A percentile compares a stretch with the other conserved stretches of the same genome.
These are phyloP conservation scores for Apamea epomidion DNA, from an alignment of 2,888 invertebrate genomes.

Conservation along the genomic window DNA sequence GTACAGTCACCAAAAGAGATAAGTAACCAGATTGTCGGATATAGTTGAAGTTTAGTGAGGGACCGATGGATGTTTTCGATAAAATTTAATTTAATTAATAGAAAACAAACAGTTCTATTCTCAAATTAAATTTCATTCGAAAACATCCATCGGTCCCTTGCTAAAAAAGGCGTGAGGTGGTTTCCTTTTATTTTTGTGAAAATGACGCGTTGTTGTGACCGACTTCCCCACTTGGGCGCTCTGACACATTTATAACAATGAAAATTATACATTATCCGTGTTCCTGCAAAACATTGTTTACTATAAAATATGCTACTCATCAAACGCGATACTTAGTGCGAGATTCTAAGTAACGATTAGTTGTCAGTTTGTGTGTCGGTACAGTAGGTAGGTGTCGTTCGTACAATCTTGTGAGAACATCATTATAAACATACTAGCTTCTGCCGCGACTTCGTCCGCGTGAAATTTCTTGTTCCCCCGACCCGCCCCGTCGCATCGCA, in stretches of 20 bases:
- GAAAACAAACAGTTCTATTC: no score
- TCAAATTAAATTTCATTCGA: no score
- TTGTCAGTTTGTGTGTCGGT: neutral
- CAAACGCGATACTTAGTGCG: neutral
- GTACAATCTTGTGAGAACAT: conserved; percentile 1
- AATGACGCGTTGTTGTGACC: neutral
- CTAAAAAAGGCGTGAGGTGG: no score
- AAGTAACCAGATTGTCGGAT: no score
- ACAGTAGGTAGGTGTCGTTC: neutral
- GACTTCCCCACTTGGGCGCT: no score
- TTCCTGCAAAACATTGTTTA: neutral
- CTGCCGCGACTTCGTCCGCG: no score
- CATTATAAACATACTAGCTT: neutral
- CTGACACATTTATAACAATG: neutral
- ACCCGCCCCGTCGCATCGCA: neutral
- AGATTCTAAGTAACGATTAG: neutral
- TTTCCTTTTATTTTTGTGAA: no score
- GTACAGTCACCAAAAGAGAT: no score
- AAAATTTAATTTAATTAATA: no score
- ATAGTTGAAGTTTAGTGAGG: no score
- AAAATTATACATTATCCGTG: neutral
- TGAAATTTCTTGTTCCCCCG: neutral
- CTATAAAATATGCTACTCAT: neutral
- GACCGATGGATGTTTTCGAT: no score
- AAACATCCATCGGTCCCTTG: no score